phyloP scores from a whole-genome alignment of 2,113 vertebrate genomes.

The Dipodomys merriami region DNA sequence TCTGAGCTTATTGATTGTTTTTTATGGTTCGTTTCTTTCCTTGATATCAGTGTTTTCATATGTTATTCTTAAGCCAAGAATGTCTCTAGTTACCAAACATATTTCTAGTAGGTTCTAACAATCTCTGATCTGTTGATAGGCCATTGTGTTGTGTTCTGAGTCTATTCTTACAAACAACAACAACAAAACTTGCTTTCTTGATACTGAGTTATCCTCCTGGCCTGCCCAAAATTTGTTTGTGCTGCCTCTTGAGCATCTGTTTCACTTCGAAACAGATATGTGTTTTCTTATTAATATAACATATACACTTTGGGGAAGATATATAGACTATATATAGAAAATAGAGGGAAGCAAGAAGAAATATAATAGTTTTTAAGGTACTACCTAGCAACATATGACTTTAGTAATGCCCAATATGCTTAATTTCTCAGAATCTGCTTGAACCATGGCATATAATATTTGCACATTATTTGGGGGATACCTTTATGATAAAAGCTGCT shows the following conservation, averaged over 20 bases:
- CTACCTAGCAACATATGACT: not conserved
- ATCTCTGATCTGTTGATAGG: too few species aligned
- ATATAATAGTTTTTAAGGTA: not conserved
- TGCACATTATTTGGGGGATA: not conserved
- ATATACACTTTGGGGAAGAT: too few species aligned
- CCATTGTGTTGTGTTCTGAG: too few species aligned
- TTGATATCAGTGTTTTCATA: too few species aligned
- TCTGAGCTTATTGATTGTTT: too few species aligned
- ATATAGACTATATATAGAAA: not conserved
- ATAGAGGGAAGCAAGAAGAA: not conserved
- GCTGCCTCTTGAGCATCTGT: not conserved
- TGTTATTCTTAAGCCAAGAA: too few species aligned
- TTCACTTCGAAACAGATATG: not conserved
- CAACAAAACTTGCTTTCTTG: not conserved
- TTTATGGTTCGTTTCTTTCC: too few species aligned
- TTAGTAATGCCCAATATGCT: not conserved
- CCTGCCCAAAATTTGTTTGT: not conserved
- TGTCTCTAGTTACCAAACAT: too few species aligned
- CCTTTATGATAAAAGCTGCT: not conserved
- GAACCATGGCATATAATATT: not conserved
- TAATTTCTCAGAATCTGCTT: slow-evolving; percentile 18
- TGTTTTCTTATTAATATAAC: not conserved
- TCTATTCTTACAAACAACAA: not conserved
- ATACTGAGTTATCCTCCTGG: not conserved
- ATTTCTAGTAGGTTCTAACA: too few species aligned